Percentiles rank a stretch among this genome's conserved stretches.
Evolutionary conservation across 92 coral and sea anemone species (phyloP).

Genomic region (Porites rus): DNA sequence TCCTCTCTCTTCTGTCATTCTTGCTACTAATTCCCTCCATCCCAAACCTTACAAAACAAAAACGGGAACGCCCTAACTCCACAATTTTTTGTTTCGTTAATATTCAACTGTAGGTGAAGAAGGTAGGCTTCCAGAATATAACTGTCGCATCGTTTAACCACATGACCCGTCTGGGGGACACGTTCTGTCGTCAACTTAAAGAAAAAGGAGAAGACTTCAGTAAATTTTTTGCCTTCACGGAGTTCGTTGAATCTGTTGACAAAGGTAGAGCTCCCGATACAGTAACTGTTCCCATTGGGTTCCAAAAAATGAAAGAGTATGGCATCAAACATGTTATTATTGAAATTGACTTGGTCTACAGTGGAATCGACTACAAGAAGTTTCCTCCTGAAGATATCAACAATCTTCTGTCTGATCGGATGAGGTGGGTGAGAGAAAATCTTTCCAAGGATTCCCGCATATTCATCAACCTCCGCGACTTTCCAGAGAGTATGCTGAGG

Average conservation of each 20-base stretch:
- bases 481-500: constrained; percentile 55
- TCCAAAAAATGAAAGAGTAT: constrained; percentile 21
- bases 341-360: constrained; percentile 34
- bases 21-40: too few relatives aligned
- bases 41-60: too few relatives aligned
- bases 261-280: constrained; percentile 27
- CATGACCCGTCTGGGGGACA: neutral
- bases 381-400: constrained; percentile 21
- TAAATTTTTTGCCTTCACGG: constrained; percentile 14
- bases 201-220: constrained; percentile 56
- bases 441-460: constrained; percentile 41
- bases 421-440: constrained; percentile 43
- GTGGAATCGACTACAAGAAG: constrained; percentile 33
- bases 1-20: too few relatives aligned
- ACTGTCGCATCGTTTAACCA: neutral
- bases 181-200: constrained; percentile 20
- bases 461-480: constrained; percentile 58
- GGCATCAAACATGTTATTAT: constrained; percentile 39
- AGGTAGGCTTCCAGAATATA: too few relatives aligned
- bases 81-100: too few relatives aligned
- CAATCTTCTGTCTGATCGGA: constrained; percentile 27
- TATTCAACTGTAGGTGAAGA: too few relatives aligned
- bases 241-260: constrained; percentile 28
- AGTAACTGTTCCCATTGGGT: constrained; percentile 35
- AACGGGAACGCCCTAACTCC: too few relatives aligned